Base-by-base conservation (phyloP, 1,140 invertebrate genomes). In the Diabrotica undecimpunctata region DNA sequence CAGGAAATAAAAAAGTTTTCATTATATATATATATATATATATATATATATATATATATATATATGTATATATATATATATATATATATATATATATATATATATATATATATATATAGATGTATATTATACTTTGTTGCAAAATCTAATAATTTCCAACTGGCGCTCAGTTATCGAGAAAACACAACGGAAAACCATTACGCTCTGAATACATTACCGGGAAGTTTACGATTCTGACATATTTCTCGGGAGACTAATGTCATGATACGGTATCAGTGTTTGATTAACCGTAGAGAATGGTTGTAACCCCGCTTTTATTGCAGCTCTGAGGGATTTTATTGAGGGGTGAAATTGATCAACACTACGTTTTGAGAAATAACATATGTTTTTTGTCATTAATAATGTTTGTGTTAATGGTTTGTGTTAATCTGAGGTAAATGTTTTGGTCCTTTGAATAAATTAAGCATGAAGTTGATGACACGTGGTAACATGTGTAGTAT, bases 231-330 rank as follows among this genome's bases (percentile, higher is more conserved):
- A 52, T 52, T 36, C 13, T 51, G 41, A 52, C 59, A 36, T 61
- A 61, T 61, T 61, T 61, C 59, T 61, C 59, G 25, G 14, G 59
- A 61, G 59, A 61, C 14, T 61, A 61, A 61, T 61, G 59, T 14
- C 59, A 52, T 61, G 46, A 61, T 25, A 25, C 59, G 59, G 59
- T 41, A 61, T 53, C 59, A 61, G 59, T 41, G 59, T 61, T 61
- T 61, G 59, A 61, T 61, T 61, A 61, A 50, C 37, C 59, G 59
- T 61, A 51, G 59, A 41, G n/a, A 61, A 61, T 50, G 39, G 50
- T 51, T 61, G 36, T 51, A 8, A 46, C 46, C 59, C 46, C 59
- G 41, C 50, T 50, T 61, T 61, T 61, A 61, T 52, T 51, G 35
- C 41, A 41, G 46, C 25, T 50, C 46, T 61, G 41, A 37, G 59